phyloP scores from a whole-genome alignment of 2,113 vertebrate genomes.

The Halcyon malimbica region DNA sequence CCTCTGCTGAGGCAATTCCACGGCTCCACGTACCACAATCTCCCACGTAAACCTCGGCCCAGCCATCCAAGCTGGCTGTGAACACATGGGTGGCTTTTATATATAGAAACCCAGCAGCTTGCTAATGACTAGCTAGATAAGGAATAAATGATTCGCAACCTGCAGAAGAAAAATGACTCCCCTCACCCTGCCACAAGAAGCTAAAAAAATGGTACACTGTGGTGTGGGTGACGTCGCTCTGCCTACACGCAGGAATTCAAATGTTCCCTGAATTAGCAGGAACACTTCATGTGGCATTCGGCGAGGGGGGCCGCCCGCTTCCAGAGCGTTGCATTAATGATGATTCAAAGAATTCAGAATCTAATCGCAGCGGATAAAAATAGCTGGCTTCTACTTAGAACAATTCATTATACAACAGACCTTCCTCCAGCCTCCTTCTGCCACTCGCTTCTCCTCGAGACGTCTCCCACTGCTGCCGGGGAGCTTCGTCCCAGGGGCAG shows the following conservation, averaged over 20 bases:
- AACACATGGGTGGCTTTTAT: conserved; percentile 19
- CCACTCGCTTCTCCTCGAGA: neutral
- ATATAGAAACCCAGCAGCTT: neutral
- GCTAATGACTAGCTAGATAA: neutral
- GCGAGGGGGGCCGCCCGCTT: conserved; percentile 5
- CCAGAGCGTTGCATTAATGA: conserved; percentile 52
- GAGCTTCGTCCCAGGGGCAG: neutral
- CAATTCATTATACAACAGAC: conserved; percentile 51
- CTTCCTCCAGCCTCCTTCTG: neutral
- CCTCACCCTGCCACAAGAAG: neutral
- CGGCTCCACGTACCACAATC: neutral
- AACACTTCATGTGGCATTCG: conserved; percentile 28
- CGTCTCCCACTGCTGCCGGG: neutral
- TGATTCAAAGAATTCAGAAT: conserved; percentile 69
- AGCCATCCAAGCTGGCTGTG: neutral
- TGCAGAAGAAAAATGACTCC: conserved; percentile 7
- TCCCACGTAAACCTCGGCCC: neutral
- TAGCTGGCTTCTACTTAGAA: conserved; percentile 38
- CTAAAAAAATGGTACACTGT: neutral
- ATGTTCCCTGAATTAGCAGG: conserved; percentile 54
- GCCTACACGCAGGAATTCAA: conserved; percentile 52
- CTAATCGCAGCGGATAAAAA: conserved; percentile 60
- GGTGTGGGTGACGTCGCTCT: conserved; percentile 49
- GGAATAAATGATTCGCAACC: neutral
- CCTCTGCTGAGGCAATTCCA: neutral